A percentile compares a stretch with the other conserved stretches of the same genome.
phyloP scores from a whole-genome alignment of 2,888 invertebrate genomes.

The Eulithis testata region DNA sequence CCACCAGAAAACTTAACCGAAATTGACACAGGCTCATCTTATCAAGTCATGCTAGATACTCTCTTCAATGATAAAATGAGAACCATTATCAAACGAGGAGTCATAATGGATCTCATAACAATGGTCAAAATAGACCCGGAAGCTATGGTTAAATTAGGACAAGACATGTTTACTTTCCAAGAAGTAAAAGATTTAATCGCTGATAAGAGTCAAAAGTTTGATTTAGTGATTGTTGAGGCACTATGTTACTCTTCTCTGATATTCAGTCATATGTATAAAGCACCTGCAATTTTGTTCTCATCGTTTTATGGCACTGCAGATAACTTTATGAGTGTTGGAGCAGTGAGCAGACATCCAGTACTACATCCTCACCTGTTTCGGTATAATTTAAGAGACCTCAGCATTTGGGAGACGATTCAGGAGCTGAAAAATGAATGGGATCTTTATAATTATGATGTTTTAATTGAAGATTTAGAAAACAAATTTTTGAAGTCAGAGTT shows the following conservation, averaged over 20 bases:
- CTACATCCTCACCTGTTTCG: constrained; percentile 42
- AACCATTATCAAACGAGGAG: constrained; percentile 34
- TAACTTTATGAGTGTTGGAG: constrained; percentile 45
- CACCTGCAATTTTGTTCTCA: constrained; percentile 47
- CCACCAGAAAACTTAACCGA: constrained; percentile 56
- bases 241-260: constrained; percentile 41
- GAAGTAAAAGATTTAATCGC: constrained; percentile 42
- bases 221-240: constrained; percentile 50
- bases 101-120: constrained; percentile 26
- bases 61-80: not conserved
- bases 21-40: constrained; percentile 52
- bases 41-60: constrained; percentile 16
- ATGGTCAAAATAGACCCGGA: constrained; percentile 12
- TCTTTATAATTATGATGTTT: constrained; percentile 23
- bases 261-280: constrained; percentile 47
- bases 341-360: constrained; percentile 44
- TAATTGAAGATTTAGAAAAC: constrained; percentile 38
- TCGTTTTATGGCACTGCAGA: constrained; percentile 44
- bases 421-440: constrained; percentile 42
- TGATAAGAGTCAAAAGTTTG: constrained; percentile 50
- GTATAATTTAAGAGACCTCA: constrained; percentile 37
- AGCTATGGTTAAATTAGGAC: constrained; percentile 13
- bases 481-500: constrained; percentile 43
- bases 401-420: constrained; percentile 40
- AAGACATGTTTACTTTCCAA: constrained; percentile 27